These are phyloP conservation scores for Lumbricus terrestris DNA, from an alignment of 2,888 invertebrate species.

Conservation along the genomic window DNA sequence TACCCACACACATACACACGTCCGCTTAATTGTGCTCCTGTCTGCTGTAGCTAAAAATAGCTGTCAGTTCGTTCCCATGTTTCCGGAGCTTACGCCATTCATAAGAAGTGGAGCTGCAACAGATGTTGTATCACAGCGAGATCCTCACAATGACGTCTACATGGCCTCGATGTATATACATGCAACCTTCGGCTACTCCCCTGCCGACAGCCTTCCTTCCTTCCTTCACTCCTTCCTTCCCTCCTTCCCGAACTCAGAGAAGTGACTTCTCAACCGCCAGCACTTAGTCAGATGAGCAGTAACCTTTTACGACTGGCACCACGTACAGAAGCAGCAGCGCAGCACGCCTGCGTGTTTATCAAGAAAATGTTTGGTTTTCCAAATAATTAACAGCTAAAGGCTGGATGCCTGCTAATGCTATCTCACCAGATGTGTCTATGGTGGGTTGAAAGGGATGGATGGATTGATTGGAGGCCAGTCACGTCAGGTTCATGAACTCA, in stretches of 20 bases:
- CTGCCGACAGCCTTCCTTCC: not conserved
- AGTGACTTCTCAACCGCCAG: not conserved
- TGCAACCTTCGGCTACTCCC: not conserved
- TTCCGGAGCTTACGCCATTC: not conserved
- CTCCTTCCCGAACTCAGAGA: not conserved
- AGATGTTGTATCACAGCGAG: not conserved
- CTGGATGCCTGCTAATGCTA: not conserved
- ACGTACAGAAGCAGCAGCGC: not conserved
- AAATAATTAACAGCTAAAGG: conserved; percentile 3
- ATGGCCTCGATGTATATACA: not conserved
- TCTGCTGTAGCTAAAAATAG: not conserved
- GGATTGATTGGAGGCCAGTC: not conserved
- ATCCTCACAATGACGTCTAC: not conserved
- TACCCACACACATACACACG: too few relatives aligned
- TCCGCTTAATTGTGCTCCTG: not conserved
- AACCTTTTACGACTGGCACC: conserved; percentile 3
- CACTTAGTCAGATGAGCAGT: not conserved
- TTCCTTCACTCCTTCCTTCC: not conserved
- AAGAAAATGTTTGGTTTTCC: not conserved
- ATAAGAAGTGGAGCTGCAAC: not conserved
- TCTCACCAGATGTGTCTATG: not conserved
- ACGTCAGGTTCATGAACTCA: not conserved
- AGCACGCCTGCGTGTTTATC: not conserved
- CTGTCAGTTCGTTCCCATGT: not conserved
- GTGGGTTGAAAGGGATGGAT: not conserved